These are phyloP conservation scores for Lasioglossum vierecki DNA, from an alignment of 2,888 invertebrate species.

Conservation along the genomic window DNA sequence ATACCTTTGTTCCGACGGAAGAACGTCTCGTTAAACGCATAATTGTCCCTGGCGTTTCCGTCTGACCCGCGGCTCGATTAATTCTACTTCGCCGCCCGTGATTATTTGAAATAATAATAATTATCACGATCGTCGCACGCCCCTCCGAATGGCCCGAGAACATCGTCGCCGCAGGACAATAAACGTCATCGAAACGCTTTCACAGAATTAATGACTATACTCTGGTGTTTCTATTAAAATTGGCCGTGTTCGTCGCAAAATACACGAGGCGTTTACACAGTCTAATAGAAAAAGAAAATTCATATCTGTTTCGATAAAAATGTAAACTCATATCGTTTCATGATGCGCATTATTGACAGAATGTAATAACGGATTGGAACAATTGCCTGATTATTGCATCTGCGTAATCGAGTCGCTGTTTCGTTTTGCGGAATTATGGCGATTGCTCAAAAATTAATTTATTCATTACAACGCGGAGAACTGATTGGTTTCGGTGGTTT, in stretches of 20 bases:
- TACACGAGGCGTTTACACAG: no score
- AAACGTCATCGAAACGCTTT: constrained; percentile 7
- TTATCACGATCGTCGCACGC: background rate
- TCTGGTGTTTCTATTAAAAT: background rate
- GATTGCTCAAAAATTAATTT: constrained; percentile 11
- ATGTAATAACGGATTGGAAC: constrained; percentile 8
- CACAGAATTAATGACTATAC: constrained; percentile 20
- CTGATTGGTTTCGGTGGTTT: background rate
- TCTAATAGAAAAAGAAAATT: no score
- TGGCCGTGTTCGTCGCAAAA: no score
- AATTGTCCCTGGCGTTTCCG: constrained; percentile 59
- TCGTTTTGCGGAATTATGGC: background rate
- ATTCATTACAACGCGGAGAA: background rate
- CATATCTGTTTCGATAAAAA: background rate
- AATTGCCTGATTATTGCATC: background rate
- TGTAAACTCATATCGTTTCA: background rate
- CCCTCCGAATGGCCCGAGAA: background rate
- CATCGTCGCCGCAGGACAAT: constrained; percentile 16
- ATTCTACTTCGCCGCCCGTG: background rate
- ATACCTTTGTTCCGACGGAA: constrained; percentile 60
- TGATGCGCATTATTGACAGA: background rate
- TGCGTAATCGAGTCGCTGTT: background rate
- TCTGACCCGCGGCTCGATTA: background rate
- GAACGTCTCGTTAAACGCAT: constrained; percentile 72
- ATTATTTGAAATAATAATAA: constrained; percentile 31